These are phyloP conservation scores for Phrixothrix hirtus DNA, from an alignment of 2,888 invertebrate species.

Conservation along the genomic window DNA sequence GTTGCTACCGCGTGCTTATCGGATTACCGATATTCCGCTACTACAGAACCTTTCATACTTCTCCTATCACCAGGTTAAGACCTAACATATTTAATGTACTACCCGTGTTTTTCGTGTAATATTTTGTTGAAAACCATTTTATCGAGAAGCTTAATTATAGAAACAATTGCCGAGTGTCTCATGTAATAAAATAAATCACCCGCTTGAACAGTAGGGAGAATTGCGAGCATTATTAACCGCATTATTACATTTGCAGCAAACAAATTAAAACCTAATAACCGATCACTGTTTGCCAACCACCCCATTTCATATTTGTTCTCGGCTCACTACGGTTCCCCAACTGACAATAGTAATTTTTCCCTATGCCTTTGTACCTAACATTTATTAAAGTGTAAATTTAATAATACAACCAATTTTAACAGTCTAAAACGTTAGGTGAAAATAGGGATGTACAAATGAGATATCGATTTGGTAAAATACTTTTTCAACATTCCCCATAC, in stretches of 20 bases:
- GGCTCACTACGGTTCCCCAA: not conserved
- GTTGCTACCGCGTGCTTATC: conserved; percentile 26
- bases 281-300: conserved; percentile 1
- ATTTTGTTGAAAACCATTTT: too few species aligned
- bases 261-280: conserved; percentile 34
- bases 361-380: too few species aligned
- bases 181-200: too few species aligned
- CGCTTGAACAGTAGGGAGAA: conserved; percentile 14
- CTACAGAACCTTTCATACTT: conserved; percentile 29
- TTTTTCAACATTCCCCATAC: not conserved
- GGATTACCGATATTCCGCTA: conserved; percentile 26
- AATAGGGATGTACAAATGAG: too few species aligned
- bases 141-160: too few species aligned
- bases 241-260: conserved; percentile 33
- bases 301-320: not conserved
- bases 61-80: conserved; percentile 14
- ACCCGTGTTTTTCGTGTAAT: too few species aligned
- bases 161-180: too few species aligned
- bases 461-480: too few species aligned
- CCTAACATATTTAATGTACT: too few species aligned
- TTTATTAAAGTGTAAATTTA: too few species aligned
- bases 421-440: too few species aligned
- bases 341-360: not conserved
- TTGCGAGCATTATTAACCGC: conserved; percentile 31
- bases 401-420: too few species aligned